Percentiles rank a stretch among this genome's conserved stretches.
These are phyloP conservation scores for Drosophila virilis DNA, from an alignment of 1,140 invertebrate species.

Conservation along the genomic window DNA sequence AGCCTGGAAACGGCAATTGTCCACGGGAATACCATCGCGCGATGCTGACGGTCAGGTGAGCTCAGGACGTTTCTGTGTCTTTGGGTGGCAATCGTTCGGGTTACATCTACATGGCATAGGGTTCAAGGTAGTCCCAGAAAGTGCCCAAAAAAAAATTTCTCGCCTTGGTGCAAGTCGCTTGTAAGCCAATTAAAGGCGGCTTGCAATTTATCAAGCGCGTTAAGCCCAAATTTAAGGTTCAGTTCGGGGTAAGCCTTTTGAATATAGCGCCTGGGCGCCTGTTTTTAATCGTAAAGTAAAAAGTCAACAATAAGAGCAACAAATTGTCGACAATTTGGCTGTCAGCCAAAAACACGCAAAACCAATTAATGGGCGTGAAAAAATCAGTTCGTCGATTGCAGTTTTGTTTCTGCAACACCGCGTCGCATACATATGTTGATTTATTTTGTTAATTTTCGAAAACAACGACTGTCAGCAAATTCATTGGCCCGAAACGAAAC, in stretches of 20 bases:
- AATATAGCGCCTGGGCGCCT: slow-evolving; percentile 47
- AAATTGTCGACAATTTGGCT: slow-evolving; percentile 81
- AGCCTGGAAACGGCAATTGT: slow-evolving; percentile 54
- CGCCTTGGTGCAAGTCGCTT: slow-evolving; percentile 45
- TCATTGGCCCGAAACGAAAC: slow-evolving; percentile 65
- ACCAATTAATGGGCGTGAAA: slow-evolving; percentile 82
- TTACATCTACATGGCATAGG: slow-evolving; percentile 5
- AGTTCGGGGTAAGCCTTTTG: slow-evolving; percentile 11
- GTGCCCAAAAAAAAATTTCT: slow-evolving; percentile 61
- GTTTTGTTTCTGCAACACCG: slow-evolving; percentile 63
- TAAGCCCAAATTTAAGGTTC: slow-evolving; percentile 22
- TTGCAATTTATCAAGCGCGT: slow-evolving; percentile 48
- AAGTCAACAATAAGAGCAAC: slow-evolving; percentile 51
- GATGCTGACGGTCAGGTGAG: slow-evolving; percentile 71
- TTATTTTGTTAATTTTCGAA: slow-evolving; percentile 68
- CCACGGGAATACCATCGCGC: slow-evolving; percentile 72
- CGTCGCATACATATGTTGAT: slow-evolving; percentile 63
- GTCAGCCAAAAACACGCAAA: slow-evolving; percentile 77
- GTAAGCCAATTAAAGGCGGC: slow-evolving; percentile 56
- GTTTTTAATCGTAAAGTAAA: slow-evolving; percentile 15
- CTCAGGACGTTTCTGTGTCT: slow-evolving; percentile 17
- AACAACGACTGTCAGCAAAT: slow-evolving; percentile 81
- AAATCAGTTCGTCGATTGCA: slow-evolving; percentile 65
- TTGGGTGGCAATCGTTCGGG: slow-evolving; percentile 53
- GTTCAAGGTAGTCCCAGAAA: slow-evolving; percentile 43